phyloP scores from a whole-genome alignment of 2,797 vertebrate genomes.

The Acridotheres tristis region DNA sequence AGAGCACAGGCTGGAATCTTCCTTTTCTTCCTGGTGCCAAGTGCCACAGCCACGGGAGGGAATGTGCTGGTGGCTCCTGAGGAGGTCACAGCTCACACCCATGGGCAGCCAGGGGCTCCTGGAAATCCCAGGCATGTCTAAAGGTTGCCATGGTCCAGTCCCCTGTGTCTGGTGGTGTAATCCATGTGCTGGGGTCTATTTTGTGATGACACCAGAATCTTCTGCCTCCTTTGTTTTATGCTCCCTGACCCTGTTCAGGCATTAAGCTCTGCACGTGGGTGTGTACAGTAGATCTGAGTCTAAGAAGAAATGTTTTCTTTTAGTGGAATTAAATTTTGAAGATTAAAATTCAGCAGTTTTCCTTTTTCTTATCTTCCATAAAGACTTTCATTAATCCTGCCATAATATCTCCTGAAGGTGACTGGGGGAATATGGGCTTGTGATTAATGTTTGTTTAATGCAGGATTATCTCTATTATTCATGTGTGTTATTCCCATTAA shows the following conservation, averaged over 20 bases:
- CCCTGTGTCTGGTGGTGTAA: neutral
- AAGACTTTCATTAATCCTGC: constrained; percentile 68
- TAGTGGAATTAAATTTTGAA: constrained; percentile 53
- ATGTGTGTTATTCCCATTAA: constrained; percentile 69
- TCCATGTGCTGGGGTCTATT: neutral
- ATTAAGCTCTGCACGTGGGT: constrained; percentile 1
- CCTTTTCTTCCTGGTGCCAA: neutral
- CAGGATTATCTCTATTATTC: constrained; percentile 66
- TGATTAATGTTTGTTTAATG: constrained; percentile 75
- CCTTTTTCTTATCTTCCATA: constrained; percentile 53
- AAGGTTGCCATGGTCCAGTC: neutral
- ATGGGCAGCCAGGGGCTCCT: neutral
- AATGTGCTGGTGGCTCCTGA: neutral
- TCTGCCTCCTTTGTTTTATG: neutral
- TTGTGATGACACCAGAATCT: constrained; percentile 8
- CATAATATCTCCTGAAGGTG: constrained; percentile 60
- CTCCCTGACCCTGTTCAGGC: constrained; percentile 29
- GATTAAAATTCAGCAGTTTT: constrained; percentile 67
- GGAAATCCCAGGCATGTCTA: neutral
- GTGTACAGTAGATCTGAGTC: neutral
- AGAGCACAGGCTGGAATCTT: neutral
- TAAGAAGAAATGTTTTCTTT: constrained; percentile 48
- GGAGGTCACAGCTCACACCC: neutral
- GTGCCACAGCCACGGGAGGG: neutral
- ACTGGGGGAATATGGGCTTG: constrained; percentile 26